Percentiles rank a stretch among this genome's conserved stretches.
Conservation (phyloP, 1,140 invertebrate genomes). For the Dreissena rostriformis region DNA sequence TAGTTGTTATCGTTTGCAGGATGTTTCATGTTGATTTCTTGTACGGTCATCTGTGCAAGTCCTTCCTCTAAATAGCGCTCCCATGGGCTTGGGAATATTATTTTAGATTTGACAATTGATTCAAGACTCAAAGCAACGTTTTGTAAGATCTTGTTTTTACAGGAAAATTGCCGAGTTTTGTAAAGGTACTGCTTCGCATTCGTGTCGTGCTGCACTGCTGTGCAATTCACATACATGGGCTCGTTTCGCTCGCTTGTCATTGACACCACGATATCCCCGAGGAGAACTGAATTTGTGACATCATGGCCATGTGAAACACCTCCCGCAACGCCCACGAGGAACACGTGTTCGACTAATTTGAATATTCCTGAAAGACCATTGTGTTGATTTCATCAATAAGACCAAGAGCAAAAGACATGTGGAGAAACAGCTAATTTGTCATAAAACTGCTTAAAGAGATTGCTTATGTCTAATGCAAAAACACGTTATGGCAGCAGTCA, state of each 20-base stretch:
- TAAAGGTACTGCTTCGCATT: constrained; percentile 55
- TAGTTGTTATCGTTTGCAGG: constrained; percentile 93
- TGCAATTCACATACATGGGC: constrained; percentile 77
- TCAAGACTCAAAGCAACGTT: constrained; percentile 62
- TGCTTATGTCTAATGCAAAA: no score
- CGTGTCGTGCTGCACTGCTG: constrained; percentile 66
- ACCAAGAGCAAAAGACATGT: no score
- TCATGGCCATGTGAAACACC: constrained; percentile 99
- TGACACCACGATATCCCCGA: constrained; percentile 98
- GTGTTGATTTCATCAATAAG: no score
- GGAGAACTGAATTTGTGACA: constrained; percentile 93
- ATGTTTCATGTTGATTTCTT: constrained; percentile 85
- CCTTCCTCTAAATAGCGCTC: constrained; percentile 88
- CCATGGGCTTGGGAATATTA: constrained; percentile 78
- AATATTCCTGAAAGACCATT: constrained; percentile 70
- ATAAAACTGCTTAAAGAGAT: no score
- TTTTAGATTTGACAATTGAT: constrained; percentile 41
- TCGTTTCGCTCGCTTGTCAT: constrained; percentile 77
- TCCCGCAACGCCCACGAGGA: constrained; percentile 97
- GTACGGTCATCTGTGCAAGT: constrained; percentile 68
- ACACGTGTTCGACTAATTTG: constrained; percentile 87
- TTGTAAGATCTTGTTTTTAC: constrained; percentile 63
- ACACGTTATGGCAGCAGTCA: no score
- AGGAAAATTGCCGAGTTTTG: constrained; percentile 62
- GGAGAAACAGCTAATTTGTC: no score